Evolutionary conservation across 1,140 invertebrate genomes (phyloP), one percentile per base, ranked within the genome.

Genomic region (Drosophila gunungcola): DNA sequence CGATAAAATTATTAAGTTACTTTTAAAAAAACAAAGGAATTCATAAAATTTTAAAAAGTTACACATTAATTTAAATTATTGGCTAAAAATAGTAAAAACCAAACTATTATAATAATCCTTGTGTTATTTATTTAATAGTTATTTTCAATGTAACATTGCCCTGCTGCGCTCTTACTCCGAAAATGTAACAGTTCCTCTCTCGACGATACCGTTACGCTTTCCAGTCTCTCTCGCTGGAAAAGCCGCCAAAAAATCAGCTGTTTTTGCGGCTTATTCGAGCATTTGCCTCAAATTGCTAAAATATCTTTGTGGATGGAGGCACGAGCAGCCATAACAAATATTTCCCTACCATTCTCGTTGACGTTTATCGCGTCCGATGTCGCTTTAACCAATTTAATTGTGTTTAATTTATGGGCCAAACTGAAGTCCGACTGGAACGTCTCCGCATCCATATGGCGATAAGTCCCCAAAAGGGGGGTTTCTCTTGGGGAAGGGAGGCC

Each of bases 221-320:
- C 68, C 68, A 72, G n/a, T 25, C 41, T 29, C 45, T 56, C 61
- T 32, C 16, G 3, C 42, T 86, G 82, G 79, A 79, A 86, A 73
- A 72, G 65, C 69, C 78, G 82, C 74, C 78, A 78, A 82, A 88
- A 75, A 46, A 48, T 70, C 82, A 88, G 83, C 83, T 88, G 82
- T 68, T 85, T 27, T 34, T 45, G 16, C 21, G 39, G 32, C 43
- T 62, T 45, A 27, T 10, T n/a, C 41, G 7, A n/a, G 29, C 16
- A 29, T 42, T 64, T 60, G 34, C 45, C 57, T 55, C 34, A 52
- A 36, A 36, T 41, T 63, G 34, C 51, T 61, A 10, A 53, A 43
- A 49, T 42, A 27, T 52, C n/a, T 57, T 36, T 6, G n/a, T 10
- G 51, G 7, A 13, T 10, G 13, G 46, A 48, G 49, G 43, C 32